phyloP scores from a whole-genome alignment of 1,140 invertebrate species.

The Reticulitermes speratus region DNA sequence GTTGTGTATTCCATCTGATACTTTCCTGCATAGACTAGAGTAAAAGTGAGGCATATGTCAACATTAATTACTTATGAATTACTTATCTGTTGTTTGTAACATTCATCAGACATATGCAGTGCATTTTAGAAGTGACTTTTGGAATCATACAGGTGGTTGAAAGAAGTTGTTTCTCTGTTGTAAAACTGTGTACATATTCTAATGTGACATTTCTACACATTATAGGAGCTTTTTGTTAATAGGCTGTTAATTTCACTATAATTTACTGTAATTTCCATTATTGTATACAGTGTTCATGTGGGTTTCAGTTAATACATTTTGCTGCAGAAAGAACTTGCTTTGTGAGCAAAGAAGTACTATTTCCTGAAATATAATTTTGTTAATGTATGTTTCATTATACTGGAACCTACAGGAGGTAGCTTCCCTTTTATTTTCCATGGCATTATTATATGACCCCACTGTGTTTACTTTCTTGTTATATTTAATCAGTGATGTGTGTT shows the following conservation, averaged over 20 bases:
- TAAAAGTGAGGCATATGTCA: background rate
- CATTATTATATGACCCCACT: background rate
- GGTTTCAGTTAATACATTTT: slow-evolving; percentile 8
- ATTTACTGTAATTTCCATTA: background rate
- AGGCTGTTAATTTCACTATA: background rate
- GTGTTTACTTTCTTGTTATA: background rate
- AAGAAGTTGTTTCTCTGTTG: background rate
- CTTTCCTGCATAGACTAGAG: background rate
- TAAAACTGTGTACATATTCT: slow-evolving; percentile 10
- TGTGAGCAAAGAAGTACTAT: background rate
- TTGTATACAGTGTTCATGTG: background rate
- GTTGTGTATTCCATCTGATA: background rate
- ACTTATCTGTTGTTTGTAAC: background rate
- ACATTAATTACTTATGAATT: background rate
- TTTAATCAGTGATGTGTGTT: background rate
- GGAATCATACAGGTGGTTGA: background rate
- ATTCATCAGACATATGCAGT: background rate
- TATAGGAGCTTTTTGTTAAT: background rate
- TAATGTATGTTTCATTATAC: background rate
- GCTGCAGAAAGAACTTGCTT: background rate
- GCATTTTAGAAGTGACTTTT: background rate
- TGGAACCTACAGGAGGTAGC: slow-evolving; percentile 5
- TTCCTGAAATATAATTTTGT: background rate
- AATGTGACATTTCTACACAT: background rate
- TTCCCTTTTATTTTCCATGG: background rate